A percentile compares a stretch with the other conserved stretches of the same genome.
Conservation (phyloP, 2,113 vertebrate species). For the Paraplagusia blochii region DNA sequence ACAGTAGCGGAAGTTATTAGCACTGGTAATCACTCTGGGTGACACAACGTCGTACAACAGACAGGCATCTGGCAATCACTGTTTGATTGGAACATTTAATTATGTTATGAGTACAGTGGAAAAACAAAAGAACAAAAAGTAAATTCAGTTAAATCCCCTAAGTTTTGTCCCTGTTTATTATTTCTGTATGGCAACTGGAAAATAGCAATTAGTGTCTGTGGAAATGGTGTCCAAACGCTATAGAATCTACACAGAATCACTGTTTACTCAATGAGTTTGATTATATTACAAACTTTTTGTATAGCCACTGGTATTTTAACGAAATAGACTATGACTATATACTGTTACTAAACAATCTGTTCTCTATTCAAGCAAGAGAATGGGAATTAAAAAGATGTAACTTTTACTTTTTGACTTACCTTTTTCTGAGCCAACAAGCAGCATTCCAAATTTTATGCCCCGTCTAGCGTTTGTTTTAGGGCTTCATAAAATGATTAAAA, state of each 20-base stretch:
- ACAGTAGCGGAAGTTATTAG: constrained; percentile 48
- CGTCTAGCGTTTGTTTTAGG: no score
- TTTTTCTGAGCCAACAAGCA: not conserved
- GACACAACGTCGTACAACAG: constrained; percentile 39
- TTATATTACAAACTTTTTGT: not conserved
- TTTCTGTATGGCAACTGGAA: no score
- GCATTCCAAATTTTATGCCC: not conserved
- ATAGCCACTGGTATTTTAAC: not conserved
- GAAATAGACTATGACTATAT: not conserved
- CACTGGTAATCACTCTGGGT: constrained; percentile 30
- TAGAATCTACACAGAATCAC: no score
- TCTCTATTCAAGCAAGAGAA: constrained; percentile 1
- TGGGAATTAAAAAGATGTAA: not conserved
- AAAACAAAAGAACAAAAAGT: not conserved
- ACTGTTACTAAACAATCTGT: not conserved
- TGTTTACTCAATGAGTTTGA: not conserved
- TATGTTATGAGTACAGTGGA: constrained; percentile 1
- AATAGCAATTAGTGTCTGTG: no score
- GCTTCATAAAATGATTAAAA: no score
- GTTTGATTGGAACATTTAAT: constrained; percentile 26
- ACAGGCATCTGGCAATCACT: constrained; percentile 1
- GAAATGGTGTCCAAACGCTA: no score
- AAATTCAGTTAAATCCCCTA: not conserved
- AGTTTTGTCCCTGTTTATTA: no score
- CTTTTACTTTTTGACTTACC: not conserved